phyloP scores from a whole-genome alignment of 2,888 invertebrate genomes.

The Allophyes oxyacanthae region DNA sequence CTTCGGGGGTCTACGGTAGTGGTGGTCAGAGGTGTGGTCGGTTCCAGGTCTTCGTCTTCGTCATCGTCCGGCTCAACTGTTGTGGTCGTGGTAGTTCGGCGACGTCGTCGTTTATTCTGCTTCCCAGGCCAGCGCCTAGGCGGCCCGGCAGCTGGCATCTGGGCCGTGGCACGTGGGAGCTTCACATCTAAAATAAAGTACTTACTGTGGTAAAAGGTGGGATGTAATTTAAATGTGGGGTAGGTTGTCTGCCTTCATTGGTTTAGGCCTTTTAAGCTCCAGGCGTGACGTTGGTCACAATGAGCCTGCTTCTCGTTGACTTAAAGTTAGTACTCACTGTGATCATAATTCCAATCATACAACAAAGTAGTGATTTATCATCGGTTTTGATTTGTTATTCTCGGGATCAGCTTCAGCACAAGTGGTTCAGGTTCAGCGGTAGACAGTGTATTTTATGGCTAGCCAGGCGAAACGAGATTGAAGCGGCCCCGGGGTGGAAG shows the following conservation, averaged over 20 bases:
- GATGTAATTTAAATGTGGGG: constrained; percentile 29
- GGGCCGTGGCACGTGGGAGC: constrained; percentile 38
- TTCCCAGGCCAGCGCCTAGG: constrained; percentile 40
- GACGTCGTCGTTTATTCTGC: constrained; percentile 39
- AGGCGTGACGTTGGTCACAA: constrained; percentile 6
- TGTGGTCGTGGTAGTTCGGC: constrained; percentile 41
- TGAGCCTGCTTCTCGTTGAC: constrained; percentile 4
- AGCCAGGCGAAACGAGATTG: constrained; percentile 21
- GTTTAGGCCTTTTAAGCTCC: constrained; percentile 12
- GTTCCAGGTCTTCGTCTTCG: constrained; percentile 34
- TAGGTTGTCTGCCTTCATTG: constrained; percentile 16
- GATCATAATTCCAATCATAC: not conserved
- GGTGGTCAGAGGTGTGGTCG: constrained; percentile 57
- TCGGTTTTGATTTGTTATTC: not conserved
- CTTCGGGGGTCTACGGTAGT: constrained; percentile 68
- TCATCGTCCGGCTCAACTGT: constrained; percentile 20
- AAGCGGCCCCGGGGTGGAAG: constrained; percentile 19
- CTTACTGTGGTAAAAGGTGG: constrained; percentile 46
- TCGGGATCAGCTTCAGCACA: not conserved
- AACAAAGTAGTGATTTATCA: not conserved
- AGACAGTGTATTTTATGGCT: constrained; percentile 12
- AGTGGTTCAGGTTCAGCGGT: constrained; percentile 13
- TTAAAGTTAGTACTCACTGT: constrained; percentile 37
- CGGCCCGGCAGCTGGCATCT: constrained; percentile 23
- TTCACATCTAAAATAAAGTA: constrained; percentile 48